Percentiles rank a stretch among this genome's conserved stretches.
These are phyloP conservation scores for Apodemia zela DNA, from an alignment of 2,888 invertebrate genomes.

Conservation along the genomic window DNA sequence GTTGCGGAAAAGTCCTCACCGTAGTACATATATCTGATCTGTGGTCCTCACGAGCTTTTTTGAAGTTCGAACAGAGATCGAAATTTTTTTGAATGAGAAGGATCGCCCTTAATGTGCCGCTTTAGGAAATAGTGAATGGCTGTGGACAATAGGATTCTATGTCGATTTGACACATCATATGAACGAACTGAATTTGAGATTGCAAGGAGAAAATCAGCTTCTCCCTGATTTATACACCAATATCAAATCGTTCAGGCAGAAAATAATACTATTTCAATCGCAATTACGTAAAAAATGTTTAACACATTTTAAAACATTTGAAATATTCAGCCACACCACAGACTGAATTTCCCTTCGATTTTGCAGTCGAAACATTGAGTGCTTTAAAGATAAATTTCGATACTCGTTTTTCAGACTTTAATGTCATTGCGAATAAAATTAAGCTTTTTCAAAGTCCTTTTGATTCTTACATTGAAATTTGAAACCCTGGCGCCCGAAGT, in stretches of 20 bases:
- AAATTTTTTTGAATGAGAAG: constrained; percentile 21
- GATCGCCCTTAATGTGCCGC: constrained; percentile 19
- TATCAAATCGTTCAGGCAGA: constrained; percentile 15
- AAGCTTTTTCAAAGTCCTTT: constrained; percentile 3
- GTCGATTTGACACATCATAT: neutral
- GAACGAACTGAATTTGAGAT: constrained; percentile 18
- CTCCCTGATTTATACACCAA: constrained; percentile 21
- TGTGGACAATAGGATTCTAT: constrained; percentile 21
- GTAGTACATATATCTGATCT: too few relatives aligned
- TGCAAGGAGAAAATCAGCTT: constrained; percentile 19
- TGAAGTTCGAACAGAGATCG: constrained; percentile 21
- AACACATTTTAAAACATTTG: constrained; percentile 1
- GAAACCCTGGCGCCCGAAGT: neutral
- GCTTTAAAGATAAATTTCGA: constrained; percentile 4
- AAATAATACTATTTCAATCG: constrained; percentile 2
- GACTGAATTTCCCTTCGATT: constrained; percentile 2
- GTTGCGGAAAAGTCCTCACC: constrained; percentile 24
- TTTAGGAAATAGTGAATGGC: constrained; percentile 20
- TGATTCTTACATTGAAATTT: neutral
- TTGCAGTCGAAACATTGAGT: constrained; percentile 13
- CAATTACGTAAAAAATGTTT: constrained; percentile 7
- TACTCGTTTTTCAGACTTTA: neutral
- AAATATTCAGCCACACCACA: constrained; percentile 10
- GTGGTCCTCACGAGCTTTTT: too few relatives aligned
- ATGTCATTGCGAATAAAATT: constrained; percentile 6